Evolutionary conservation across 2,888 invertebrate species (phyloP).

Genomic region (Stictocephala bisonia): DNA sequence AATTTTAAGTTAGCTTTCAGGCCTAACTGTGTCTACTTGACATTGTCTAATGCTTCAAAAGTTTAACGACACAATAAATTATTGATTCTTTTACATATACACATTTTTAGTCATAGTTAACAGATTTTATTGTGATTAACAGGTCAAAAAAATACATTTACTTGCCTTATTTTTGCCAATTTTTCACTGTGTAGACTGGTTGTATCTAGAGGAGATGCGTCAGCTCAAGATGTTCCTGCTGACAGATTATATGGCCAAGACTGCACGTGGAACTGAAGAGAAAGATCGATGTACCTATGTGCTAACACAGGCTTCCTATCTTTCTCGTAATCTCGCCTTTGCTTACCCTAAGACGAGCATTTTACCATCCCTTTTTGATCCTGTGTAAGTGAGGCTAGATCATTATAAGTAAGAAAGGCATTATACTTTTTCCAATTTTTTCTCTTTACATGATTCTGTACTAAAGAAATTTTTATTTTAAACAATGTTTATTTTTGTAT

Average conservation of each 20-base stretch:
- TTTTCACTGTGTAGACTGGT: constrained; percentile 63
- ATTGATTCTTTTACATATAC: no score
- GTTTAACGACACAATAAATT: no score
- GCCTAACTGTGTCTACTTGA: no score
- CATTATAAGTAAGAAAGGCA: no score
- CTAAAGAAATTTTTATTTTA: neutral
- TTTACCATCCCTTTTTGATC: constrained; percentile 73
- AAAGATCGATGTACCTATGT: constrained; percentile 80
- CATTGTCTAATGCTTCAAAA: no score
- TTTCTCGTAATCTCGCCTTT: constrained; percentile 76
- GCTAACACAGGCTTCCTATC: constrained; percentile 75
- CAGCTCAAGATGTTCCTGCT: constrained; percentile 78
- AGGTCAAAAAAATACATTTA: no score
- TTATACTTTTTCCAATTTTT: no score
- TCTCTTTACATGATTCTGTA: no score
- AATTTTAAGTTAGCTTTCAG: no score
- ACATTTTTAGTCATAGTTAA: no score
- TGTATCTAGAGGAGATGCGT: constrained; percentile 78
- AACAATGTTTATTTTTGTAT: no score
- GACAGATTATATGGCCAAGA: constrained; percentile 74
- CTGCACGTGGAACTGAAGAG: constrained; percentile 70
- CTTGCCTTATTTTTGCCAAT: neutral
- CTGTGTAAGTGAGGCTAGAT: constrained; percentile 75
- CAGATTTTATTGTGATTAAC: no score
- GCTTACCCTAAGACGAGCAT: constrained; percentile 75